Base-by-base conservation (phyloP, 1,140 invertebrate genomes). In the Nasonia giraulti region DNA sequence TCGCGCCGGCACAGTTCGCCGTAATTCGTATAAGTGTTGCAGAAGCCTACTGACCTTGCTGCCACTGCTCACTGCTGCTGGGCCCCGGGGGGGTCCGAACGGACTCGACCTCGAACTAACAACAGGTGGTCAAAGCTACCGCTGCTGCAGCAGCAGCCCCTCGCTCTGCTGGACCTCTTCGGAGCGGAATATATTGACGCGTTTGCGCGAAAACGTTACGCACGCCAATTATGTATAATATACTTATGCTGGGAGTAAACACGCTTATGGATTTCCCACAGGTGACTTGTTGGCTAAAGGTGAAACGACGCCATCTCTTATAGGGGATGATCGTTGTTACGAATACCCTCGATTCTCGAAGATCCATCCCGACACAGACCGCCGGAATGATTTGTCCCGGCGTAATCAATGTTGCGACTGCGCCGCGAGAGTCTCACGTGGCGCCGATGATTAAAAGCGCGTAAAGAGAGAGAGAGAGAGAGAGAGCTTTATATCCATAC, bases 381-480 rank as follows among this genome's bases (percentile, higher is more conserved):
- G 44, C 12, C 11, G 44, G 44, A 80, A 74, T 79, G 83, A 84
- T 84, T 80, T 84, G 83, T 17, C 33, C 44, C 14, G 71, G 83
- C 80, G 47, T 75, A 84, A 84, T 84, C 83, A 80, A 75, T 80
- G 78, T 78, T 78, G 78, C 77, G 83, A 80, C 82, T 74, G 68
- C 33, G 83, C 71, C 71, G 80, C 74, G 55, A 71, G 83, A 89
- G 87, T 89, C 86, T 88, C 90, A 89, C 85, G 88, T 87, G 88
- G 89, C 89, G 90, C 87, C 86, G 88, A 91, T 90, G 90, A 92
- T 91, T 91, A 91, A 92, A 91, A 91, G 91, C 90, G 89, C 90
- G 88, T 89, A 33, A 62, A 37, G 33, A 37, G 33, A 37, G 33
- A 3, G n/a, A n/a, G n/a, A n/a, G n/a, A n/a, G n/a, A n/a, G n/a